Evolutionary conservation across 2,113 vertebrate species (phyloP).

Genomic region (Diphyllodes magnificus): DNA sequence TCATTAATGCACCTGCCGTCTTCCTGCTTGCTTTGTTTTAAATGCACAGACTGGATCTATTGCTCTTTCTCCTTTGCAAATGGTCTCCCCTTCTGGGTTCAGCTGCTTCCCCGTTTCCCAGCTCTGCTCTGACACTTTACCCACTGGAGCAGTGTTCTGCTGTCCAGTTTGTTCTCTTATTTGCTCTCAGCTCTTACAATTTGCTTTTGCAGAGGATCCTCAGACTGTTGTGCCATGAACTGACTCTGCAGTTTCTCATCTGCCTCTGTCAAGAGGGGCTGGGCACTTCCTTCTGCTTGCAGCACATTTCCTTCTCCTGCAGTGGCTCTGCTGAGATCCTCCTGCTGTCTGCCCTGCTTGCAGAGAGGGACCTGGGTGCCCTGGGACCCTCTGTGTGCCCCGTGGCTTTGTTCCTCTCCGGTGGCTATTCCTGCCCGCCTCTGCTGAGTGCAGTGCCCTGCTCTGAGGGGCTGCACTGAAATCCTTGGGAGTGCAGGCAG

Average conservation of each 20-base stretch:
- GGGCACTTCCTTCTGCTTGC: neutral
- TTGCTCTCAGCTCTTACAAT: neutral
- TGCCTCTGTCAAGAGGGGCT: neutral
- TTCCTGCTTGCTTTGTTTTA: neutral
- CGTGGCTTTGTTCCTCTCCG: fast-evolving
- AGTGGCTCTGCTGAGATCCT: neutral
- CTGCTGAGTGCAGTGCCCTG: neutral
- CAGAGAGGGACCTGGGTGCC: fast-evolving
- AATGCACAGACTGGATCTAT: neutral
- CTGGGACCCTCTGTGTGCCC: neutral
- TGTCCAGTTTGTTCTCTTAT: neutral
- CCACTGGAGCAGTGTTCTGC: neutral
- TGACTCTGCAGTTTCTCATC: neutral
- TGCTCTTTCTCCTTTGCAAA: neutral
- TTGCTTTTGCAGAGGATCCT: neutral
- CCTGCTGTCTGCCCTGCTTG: neutral
- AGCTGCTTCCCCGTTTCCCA: neutral
- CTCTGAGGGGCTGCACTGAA: neutral
- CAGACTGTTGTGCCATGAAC: neutral
- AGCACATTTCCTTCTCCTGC: neutral
- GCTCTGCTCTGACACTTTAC: neutral
- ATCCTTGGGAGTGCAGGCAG: neutral
- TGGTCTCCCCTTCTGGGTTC: neutral
- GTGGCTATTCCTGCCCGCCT: neutral
- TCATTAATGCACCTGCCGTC: neutral